Conservation (phyloP, 2,797 vertebrate genomes). For the Buceros bicornis region DNA sequence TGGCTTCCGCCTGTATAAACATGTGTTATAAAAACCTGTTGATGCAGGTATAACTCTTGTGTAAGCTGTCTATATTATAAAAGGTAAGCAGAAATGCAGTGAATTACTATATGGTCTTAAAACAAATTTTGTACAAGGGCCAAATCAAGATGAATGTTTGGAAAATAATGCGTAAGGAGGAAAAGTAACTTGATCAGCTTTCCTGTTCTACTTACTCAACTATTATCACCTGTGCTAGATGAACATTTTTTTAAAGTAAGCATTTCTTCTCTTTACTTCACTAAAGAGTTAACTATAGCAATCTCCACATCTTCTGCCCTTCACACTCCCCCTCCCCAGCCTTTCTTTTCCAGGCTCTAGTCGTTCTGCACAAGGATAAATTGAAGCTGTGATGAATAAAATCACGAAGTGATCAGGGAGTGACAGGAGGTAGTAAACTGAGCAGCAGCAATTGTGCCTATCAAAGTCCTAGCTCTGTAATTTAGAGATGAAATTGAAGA, state of each 20-base stretch:
- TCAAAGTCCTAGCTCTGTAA: conserved; percentile 38
- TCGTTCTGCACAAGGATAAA: conserved; percentile 35
- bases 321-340: neutral
- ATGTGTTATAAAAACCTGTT: neutral
- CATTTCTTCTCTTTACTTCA: neutral
- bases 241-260: neutral
- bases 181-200: neutral
- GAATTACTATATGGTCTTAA: neutral
- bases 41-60: neutral
- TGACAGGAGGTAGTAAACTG: conserved; percentile 30
- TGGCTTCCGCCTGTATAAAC: neutral
- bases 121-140: neutral
- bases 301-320: neutral
- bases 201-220: neutral
- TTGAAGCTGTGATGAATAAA: conserved; percentile 42
- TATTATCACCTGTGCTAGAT: neutral
- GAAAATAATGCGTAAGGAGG: neutral
- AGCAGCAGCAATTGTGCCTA: conserved; percentile 6
- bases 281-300: neutral
- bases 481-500: conserved; percentile 62
- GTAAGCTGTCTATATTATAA: neutral
- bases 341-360: conserved; percentile 5
- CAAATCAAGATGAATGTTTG: neutral
- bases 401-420: conserved; percentile 31
- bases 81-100: neutral